phyloP scores from a whole-genome alignment of 2,113 vertebrate species.

The Limnothrissa miodon region DNA sequence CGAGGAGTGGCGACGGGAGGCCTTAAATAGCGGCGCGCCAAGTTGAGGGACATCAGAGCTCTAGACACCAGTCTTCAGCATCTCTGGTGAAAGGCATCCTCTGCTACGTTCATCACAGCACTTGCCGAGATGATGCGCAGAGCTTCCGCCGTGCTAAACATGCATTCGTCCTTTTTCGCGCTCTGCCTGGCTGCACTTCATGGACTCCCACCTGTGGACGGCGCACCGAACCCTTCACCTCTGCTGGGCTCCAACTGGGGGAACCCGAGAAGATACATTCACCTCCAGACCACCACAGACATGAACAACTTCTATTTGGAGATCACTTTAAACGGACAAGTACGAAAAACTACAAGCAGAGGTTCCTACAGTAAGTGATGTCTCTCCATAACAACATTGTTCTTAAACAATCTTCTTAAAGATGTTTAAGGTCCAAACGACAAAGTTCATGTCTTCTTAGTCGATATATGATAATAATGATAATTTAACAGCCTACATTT shows the following conservation, averaged over 20 bases:
- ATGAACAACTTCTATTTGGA: conserved; percentile 87
- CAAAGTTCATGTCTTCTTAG: not conserved
- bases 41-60: conserved; percentile 58
- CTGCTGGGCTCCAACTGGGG: conserved; percentile 83
- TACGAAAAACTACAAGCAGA: conserved; percentile 79
- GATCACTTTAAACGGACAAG: conserved; percentile 78
- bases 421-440: not conserved
- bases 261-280: conserved; percentile 74
- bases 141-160: conserved; percentile 20
- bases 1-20: conserved; percentile 67
- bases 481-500: not conserved
- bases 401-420: no score
- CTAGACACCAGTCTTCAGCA: conserved; percentile 17
- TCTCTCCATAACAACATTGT: not conserved
- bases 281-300: conserved; percentile 76
- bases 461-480: not conserved
- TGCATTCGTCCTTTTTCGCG: conserved; percentile 57
- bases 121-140: conserved; percentile 25
- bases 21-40: conserved; percentile 73
- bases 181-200: conserved; percentile 64
- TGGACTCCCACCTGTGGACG: conserved; percentile 52
- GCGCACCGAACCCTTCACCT: conserved; percentile 66
- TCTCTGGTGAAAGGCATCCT: not conserved
- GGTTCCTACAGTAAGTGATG: conserved; percentile 86
- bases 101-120: conserved; percentile 36